Percentiles rank a stretch among this genome's conserved stretches.
phyloP scores from a whole-genome alignment of 1,140 invertebrate genomes.

The Lordiphosa stackelbergi region DNA sequence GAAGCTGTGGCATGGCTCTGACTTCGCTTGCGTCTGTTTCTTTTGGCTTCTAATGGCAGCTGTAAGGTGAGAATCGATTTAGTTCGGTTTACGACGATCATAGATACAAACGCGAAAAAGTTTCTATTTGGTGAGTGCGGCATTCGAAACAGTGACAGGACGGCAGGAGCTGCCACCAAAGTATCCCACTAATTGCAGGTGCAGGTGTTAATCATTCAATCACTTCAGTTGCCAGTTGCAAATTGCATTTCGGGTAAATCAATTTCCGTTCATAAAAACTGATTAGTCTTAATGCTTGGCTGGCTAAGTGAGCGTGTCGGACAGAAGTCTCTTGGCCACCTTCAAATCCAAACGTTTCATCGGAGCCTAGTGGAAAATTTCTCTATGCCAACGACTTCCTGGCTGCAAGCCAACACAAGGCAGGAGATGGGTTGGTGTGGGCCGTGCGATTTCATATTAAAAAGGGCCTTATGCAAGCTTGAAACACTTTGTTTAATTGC shows the following conservation, averaged over 20 bases:
- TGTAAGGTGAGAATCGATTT: conserved; percentile 76
- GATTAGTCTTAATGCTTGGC: conserved; percentile 44
- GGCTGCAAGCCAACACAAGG: conserved; percentile 14
- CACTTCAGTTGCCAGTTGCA: conserved; percentile 18
- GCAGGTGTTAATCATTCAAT: conserved; percentile 53
- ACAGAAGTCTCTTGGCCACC: conserved; percentile 4
- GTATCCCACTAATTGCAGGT: conserved; percentile 32
- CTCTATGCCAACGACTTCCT: conserved; percentile 39
- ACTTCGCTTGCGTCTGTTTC: conserved; percentile 48
- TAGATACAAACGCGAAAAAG: conserved; percentile 77
- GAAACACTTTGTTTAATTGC: conserved; percentile 29
- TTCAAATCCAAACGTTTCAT: conserved; percentile 16
- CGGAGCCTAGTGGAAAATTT: conserved; percentile 24
- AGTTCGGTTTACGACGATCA: conserved; percentile 76
- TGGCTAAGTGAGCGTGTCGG: conserved; percentile 59
- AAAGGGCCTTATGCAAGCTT: conserved; percentile 41
- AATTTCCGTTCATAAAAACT: conserved; percentile 53
- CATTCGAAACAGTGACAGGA: conserved; percentile 18
- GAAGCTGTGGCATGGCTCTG: conserved; percentile 62
- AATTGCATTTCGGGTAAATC: conserved; percentile 50
- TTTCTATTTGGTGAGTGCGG: conserved; percentile 60
- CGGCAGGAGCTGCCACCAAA: background rate
- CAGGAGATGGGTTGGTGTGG: background rate
- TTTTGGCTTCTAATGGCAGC: conserved; percentile 76
- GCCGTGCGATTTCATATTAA: background rate